Evolutionary conservation across 2,113 vertebrate species (phyloP).

Genomic region (Trochalopteron elliotii): DNA sequence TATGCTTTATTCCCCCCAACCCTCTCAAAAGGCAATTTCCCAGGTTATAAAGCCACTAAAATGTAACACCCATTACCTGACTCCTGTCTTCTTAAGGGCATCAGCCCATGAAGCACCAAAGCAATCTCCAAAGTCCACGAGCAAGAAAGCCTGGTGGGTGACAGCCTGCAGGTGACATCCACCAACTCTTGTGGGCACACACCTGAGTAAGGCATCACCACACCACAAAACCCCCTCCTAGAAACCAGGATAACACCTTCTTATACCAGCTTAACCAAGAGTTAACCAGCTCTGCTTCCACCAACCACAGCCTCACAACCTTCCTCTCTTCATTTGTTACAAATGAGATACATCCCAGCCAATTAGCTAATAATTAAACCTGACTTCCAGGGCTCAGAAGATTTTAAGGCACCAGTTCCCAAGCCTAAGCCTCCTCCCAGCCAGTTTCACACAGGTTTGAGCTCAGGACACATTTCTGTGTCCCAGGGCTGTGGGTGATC

Average conservation of each 20-base stretch:
- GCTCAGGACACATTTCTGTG: rapidly evolving
- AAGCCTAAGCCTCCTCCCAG: neutral
- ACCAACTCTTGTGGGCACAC: rapidly evolving
- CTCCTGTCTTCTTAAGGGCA: neutral
- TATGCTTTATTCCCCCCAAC: neutral
- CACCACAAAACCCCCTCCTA: neutral
- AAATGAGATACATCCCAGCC: neutral
- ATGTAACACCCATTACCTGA: rapidly evolving
- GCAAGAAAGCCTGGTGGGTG: neutral
- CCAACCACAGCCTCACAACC: neutral
- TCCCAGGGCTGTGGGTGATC: rapidly evolving
- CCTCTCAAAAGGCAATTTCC: neutral
- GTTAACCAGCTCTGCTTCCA: neutral
- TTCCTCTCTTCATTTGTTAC: neutral
- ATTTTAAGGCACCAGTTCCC: neutral
- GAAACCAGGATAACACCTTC: rapidly evolving
- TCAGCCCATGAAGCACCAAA: neutral
- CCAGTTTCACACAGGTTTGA: rapidly evolving
- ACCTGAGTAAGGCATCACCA: rapidly evolving
- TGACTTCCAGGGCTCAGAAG: neutral
- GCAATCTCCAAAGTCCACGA: rapidly evolving
- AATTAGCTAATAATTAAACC: constrained; percentile 23
- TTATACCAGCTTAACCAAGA: neutral
- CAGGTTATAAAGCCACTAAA: neutral
- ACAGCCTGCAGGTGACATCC: neutral